Evolutionary conservation across 2,888 invertebrate species (phyloP).

Genomic region (Conistra vaccinii): DNA sequence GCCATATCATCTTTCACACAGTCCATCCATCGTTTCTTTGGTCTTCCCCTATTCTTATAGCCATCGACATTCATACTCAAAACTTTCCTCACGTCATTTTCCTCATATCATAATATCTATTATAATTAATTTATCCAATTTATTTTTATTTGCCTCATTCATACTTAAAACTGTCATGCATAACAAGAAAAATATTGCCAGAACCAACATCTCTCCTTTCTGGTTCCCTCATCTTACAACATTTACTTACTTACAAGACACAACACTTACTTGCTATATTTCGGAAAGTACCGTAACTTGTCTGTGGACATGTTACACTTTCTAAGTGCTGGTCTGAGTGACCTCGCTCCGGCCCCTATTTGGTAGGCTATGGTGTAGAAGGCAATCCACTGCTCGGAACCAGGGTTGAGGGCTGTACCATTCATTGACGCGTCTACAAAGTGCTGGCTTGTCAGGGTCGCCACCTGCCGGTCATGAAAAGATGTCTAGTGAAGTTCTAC

Average conservation of each 20-base stretch:
- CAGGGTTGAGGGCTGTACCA: slow-evolving; percentile 79
- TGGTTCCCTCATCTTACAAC: not conserved
- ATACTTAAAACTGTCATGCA: not conserved
- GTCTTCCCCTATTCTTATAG: too few species aligned
- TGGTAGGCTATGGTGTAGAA: slow-evolving; percentile 65
- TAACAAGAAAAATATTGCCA: not conserved
- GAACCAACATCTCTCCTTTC: not conserved
- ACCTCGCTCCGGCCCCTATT: slow-evolving; percentile 68
- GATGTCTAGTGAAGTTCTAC: not conserved
- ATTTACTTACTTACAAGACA: not conserved
- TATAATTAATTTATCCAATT: not conserved
- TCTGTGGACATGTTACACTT: slow-evolving; percentile 72
- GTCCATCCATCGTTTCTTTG: too few species aligned
- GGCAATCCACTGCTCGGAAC: slow-evolving; percentile 76
- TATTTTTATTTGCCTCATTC: not conserved
- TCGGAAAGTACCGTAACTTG: slow-evolving; percentile 74
- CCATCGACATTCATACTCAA: too few species aligned
- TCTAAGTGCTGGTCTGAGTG: slow-evolving; percentile 70
- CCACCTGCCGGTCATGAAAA: slow-evolving; percentile 67
- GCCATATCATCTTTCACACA: too few species aligned
- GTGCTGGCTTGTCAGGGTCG: slow-evolving; percentile 69
- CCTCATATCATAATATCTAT: not conserved
- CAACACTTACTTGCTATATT: slow-evolving; percentile 45
- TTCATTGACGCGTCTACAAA: slow-evolving; percentile 78
- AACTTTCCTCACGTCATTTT: too few species aligned